Evolutionary conservation across 23 tunicate genomes (phyloP).

Genomic region (Trididemnum nubilum): DNA sequence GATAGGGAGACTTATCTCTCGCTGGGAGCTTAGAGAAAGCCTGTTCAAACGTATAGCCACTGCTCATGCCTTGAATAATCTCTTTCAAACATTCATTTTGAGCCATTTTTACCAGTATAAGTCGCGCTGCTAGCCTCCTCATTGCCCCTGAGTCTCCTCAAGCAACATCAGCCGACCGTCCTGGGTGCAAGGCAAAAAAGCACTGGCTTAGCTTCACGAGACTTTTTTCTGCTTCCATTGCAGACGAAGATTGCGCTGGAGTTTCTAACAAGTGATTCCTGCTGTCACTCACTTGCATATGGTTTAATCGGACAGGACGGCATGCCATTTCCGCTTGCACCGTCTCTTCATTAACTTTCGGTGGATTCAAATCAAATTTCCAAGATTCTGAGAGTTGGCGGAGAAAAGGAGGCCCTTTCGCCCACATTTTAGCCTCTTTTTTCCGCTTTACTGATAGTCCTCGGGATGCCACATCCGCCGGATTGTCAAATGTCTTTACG

Average conservation of each 20-base stretch:
- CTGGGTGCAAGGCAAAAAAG: background rate
- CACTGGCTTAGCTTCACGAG: background rate
- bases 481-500: background rate
- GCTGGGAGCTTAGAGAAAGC: background rate
- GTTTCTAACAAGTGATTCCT: background rate
- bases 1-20: background rate
- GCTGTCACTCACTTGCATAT: background rate
- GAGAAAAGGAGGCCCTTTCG: conserved; percentile 1
- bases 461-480: conserved; percentile 23
- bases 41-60: background rate
- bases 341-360: background rate
- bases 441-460: background rate
- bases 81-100: background rate
- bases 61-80: background rate
- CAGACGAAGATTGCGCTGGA: background rate
- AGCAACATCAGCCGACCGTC: too few species aligned
- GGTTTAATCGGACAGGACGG: background rate
- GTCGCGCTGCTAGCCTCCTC: background rate
- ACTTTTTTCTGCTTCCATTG: conserved; percentile 11
- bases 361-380: background rate
- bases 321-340: background rate
- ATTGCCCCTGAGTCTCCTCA: too few species aligned
- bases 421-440: background rate
- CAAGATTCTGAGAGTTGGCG: background rate
- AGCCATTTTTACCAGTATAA: background rate